Evolutionary conservation across 2,113 vertebrate genomes (phyloP).

Genomic region (Perca schrenkii): DNA sequence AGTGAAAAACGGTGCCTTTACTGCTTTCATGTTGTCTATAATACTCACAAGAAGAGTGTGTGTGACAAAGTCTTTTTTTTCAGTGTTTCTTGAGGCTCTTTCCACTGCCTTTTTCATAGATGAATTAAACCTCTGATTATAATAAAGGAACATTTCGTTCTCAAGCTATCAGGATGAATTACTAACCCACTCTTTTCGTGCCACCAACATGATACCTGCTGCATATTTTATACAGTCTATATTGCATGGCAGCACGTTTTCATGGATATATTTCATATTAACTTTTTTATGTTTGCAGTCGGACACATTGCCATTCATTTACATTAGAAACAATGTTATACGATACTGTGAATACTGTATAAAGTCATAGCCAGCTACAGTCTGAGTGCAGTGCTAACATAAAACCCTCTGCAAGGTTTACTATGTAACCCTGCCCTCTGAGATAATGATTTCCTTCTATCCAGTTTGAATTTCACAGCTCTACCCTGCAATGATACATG

Average conservation of each 20-base stretch:
- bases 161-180: neutral
- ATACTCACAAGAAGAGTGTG: neutral
- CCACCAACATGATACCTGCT: neutral
- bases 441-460: conserved; percentile 61
- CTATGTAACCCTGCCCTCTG: conserved; percentile 35
- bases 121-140: neutral
- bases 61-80: neutral
- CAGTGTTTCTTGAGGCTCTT: neutral
- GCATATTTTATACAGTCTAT: conserved; percentile 18
- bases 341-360: conserved; percentile 1
- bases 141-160: neutral
- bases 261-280: neutral
- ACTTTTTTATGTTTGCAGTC: neutral
- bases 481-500: conserved; percentile 34
- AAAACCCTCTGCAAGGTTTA: conserved; percentile 38
- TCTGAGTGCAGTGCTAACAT: conserved; percentile 17
- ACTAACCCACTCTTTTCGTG: neutral
- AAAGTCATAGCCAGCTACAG: neutral
- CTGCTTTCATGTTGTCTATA: neutral
- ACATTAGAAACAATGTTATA: neutral
- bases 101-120: neutral
- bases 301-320: conserved; percentile 4
- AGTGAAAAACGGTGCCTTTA: neutral
- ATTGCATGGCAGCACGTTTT: neutral
- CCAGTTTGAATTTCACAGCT: conserved; percentile 19